phyloP scores from a whole-genome alignment of 2,113 vertebrate species.

The Euleptes europaea region DNA sequence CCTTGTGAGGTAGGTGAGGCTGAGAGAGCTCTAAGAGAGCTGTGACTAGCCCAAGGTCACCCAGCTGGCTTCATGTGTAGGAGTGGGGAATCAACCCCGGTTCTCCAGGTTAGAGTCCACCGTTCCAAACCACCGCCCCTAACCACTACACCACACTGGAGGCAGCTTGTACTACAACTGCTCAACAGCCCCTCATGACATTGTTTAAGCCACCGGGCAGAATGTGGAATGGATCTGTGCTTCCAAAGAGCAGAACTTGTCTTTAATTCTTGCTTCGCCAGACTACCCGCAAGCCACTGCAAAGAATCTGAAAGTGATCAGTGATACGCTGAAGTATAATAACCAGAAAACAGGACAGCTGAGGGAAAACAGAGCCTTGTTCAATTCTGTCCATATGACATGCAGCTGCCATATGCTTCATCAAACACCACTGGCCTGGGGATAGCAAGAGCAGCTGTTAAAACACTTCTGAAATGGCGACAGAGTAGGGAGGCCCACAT shows the following conservation, averaged over 20 bases:
- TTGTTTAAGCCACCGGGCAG: not conserved
- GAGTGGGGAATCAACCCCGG: too few relatives aligned
- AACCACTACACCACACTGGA: too few relatives aligned
- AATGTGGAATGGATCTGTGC: not conserved
- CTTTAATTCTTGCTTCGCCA: not conserved
- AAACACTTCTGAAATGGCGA: not conserved
- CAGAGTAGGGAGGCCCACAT: not conserved
- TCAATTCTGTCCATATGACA: not conserved
- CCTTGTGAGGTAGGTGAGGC: too few relatives aligned
- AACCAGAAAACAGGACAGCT: constrained; percentile 8
- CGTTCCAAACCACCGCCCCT: too few relatives aligned
- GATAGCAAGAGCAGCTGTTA: not conserved
- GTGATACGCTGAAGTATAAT: not conserved
- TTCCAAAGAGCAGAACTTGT: not conserved
- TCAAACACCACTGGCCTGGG: not conserved
- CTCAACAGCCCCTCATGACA: not conserved
- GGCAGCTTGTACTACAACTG: not conserved
- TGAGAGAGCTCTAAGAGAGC: too few relatives aligned
- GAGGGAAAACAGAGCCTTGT: constrained; percentile 1
- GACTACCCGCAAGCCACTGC: not conserved
- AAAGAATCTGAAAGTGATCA: not conserved
- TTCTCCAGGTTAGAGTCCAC: too few relatives aligned
- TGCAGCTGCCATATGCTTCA: constrained; percentile 13
- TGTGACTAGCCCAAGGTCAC: too few relatives aligned
- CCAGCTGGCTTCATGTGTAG: too few relatives aligned